A percentile compares a stretch with the other conserved stretches of the same genome.
These are phyloP conservation scores for Dynastes hyllus DNA, from an alignment of 2,888 invertebrate genomes.

Conservation along the genomic window DNA sequence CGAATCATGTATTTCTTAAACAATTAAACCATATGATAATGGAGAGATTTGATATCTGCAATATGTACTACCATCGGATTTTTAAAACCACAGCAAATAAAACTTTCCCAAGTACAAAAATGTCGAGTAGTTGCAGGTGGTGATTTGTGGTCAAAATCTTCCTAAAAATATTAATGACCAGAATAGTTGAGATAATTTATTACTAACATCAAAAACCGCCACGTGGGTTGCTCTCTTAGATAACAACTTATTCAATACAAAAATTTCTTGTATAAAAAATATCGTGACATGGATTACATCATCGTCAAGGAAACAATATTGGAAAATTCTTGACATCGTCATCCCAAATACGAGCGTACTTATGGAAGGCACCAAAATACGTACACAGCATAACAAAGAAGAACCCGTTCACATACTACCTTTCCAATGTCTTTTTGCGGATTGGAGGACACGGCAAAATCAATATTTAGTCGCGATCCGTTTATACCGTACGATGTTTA, in stretches of 20 bases:
- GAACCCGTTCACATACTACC: slow-evolving; percentile 4
- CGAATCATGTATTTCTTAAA: not conserved
- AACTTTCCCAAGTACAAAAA: too few relatives aligned
- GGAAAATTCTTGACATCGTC: not conserved
- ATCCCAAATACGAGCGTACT: not conserved
- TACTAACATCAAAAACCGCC: too few relatives aligned
- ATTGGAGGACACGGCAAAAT: slow-evolving; percentile 31
- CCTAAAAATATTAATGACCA: too few relatives aligned
- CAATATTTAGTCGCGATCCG: slow-evolving; percentile 17
- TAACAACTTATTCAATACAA: not conserved
- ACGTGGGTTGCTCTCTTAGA: not conserved
- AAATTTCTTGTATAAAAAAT: not conserved
- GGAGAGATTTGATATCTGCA: not conserved
- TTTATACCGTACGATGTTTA: slow-evolving; percentile 14
- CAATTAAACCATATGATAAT: not conserved
- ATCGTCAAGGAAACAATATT: slow-evolving; percentile 4
- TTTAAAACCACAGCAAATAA: too few relatives aligned
- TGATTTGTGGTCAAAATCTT: too few relatives aligned
- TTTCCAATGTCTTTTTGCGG: slow-evolving; percentile 8
- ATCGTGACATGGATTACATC: not conserved
- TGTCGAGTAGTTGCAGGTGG: too few relatives aligned
- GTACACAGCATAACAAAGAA: not conserved
- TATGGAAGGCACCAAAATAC: slow-evolving; percentile 3
- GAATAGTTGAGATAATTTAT: too few relatives aligned
- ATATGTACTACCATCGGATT: too few relatives aligned